These are phyloP conservation scores for Acanthurus tractus DNA, from an alignment of 2,797 vertebrate genomes.

Conservation along the genomic window DNA sequence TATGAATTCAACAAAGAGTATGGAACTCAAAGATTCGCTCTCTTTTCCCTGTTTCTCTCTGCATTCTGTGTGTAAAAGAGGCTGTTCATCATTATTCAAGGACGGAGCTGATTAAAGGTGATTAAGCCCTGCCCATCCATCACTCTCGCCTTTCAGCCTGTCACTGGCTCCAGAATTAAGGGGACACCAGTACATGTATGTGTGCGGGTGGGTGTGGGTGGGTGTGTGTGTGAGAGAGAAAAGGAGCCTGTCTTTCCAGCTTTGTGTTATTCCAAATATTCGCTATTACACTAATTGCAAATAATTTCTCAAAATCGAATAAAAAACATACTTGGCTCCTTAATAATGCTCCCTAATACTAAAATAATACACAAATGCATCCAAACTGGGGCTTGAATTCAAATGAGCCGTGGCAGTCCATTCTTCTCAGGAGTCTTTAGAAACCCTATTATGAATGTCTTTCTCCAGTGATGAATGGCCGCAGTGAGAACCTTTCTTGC, in stretches of 20 bases:
- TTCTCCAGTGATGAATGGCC: conserved; percentile 68
- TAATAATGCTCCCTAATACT: conserved; percentile 65
- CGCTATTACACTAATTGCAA: conserved; percentile 70
- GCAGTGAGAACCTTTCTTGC: conserved; percentile 57
- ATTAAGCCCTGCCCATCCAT: conserved; percentile 85
- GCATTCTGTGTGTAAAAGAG: conserved; percentile 70
- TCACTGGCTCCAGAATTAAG: conserved; percentile 70
- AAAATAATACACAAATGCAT: conserved; percentile 68
- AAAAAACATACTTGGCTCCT: conserved; percentile 56
- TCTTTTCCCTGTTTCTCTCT: conserved; percentile 31
- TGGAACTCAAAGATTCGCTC: conserved; percentile 55
- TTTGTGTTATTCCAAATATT: conserved; percentile 58
- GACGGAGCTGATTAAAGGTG: conserved; percentile 85
- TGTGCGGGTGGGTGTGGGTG: conserved; percentile 36
- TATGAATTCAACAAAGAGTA: conserved; percentile 70
- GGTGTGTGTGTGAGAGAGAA: conserved; percentile 16
- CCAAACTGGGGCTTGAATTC: conserved; percentile 53
- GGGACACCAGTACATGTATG: conserved; percentile 48
- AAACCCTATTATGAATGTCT: conserved; percentile 73
- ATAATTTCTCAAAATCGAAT: conserved; percentile 68
- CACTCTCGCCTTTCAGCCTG: conserved; percentile 82
- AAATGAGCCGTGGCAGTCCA: conserved; percentile 72
- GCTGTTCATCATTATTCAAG: conserved; percentile 85
- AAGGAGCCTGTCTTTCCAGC: conserved; percentile 41
- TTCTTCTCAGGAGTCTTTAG: conserved; percentile 66